phyloP scores from a whole-genome alignment of 2,888 invertebrate species.

The Heliconius hortense region DNA sequence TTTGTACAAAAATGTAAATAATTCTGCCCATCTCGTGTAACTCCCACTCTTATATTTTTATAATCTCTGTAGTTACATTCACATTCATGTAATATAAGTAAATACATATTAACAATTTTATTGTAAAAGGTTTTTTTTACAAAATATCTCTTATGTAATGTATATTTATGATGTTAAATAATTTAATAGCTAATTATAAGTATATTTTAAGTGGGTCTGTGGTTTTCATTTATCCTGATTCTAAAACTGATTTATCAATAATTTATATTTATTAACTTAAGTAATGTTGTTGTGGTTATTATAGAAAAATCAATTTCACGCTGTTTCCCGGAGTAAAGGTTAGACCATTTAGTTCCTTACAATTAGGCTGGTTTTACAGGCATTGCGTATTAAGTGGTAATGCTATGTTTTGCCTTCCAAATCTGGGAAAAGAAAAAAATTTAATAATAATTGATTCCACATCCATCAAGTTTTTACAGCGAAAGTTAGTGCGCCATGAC shows the following conservation, averaged over 20 bases:
- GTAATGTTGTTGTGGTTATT: too few species aligned
- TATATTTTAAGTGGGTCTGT: slow-evolving; percentile 65
- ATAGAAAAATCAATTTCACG: too few species aligned
- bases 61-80: slow-evolving; percentile 55
- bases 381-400: background rate
- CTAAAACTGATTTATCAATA: background rate
- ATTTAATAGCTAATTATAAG: slow-evolving; percentile 74
- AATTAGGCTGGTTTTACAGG: too few species aligned
- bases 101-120: slow-evolving; percentile 44
- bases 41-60: slow-evolving; percentile 63
- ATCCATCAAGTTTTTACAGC: too few species aligned
- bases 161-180: slow-evolving; percentile 70
- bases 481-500: too few species aligned
- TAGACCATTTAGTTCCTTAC: too few species aligned
- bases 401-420: too few species aligned
- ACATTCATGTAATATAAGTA: slow-evolving; percentile 48
- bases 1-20: slow-evolving; percentile 22
- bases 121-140: slow-evolving; percentile 66
- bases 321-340: too few species aligned
- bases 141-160: slow-evolving; percentile 72
- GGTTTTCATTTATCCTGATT: slow-evolving; percentile 53
- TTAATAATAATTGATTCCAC: too few species aligned
- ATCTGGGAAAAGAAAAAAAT: too few species aligned
- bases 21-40: slow-evolving; percentile 44
- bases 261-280: background rate